Evolutionary conservation across 2,113 vertebrate genomes (phyloP).

Genomic region (Anser brachyrhynchus): DNA sequence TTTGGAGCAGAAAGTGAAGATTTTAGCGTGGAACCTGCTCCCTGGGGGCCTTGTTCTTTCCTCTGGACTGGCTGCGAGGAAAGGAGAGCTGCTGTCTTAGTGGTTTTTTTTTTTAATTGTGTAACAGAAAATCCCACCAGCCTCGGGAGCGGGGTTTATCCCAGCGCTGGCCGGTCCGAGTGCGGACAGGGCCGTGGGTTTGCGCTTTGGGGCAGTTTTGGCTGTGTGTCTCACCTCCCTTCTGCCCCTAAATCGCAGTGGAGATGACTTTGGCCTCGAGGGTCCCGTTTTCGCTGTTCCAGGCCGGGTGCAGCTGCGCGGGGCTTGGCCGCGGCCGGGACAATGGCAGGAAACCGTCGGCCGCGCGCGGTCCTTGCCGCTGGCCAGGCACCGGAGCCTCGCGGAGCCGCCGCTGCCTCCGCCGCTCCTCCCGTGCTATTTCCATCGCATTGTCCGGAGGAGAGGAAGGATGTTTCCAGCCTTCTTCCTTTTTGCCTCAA

Average conservation of each 20-base stretch:
- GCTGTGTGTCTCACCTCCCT: neutral
- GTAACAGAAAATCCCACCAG: neutral
- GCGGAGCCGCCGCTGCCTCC: neutral
- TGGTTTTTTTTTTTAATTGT: too few relatives aligned
- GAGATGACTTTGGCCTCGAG: neutral
- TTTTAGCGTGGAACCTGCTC: neutral
- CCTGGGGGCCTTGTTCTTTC: neutral
- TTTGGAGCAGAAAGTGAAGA: neutral
- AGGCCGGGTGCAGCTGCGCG: accelerated
- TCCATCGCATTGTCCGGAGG: constrained; percentile 33
- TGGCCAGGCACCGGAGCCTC: neutral
- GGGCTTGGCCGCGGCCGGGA: neutral
- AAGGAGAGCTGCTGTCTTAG: accelerated
- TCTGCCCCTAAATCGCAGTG: neutral
- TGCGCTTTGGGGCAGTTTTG: neutral
- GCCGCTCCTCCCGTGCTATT: constrained; percentile 32
- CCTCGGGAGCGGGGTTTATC: neutral
- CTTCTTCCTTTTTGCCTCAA: constrained; percentile 30
- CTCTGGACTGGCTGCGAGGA: neutral
- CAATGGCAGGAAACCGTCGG: constrained; percentile 26
- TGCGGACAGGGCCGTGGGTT: accelerated
- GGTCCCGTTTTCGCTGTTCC: neutral
- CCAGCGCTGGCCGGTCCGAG: accelerated
- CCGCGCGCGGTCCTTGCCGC: neutral
- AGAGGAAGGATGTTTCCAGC: constrained; percentile 65